Base-by-base conservation (phyloP, 2,113 vertebrate genomes). In the Melanerpes aurifrons region DNA sequence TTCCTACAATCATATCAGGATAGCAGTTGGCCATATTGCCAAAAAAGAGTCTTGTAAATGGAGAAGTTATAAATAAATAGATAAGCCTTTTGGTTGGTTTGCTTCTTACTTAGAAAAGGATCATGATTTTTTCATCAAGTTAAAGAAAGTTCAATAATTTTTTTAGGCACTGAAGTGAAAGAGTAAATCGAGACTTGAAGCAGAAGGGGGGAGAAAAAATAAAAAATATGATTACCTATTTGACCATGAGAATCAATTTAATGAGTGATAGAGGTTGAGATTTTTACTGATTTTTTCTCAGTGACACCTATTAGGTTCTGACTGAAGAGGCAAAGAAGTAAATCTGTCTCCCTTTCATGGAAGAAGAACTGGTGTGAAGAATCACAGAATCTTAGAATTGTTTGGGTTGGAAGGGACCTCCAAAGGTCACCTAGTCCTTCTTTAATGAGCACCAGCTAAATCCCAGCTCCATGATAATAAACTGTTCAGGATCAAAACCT, bases 21-120 rank as follows among this genome's bases (percentile, higher is more conserved):
- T 58, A 95, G 82, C 82, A 94, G 64, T 95, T 96, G 86, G 74
- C 82, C 90, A 93, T 90, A 87, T 72, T 92, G 79, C 79, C 63
- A 91, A 82, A 95, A 95, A 95, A 86, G 56, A 86, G 24, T 29
- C 47, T 70, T 86, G 48, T 31, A 89, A 82, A 96, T 90, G 92
- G 94, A 92, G 86, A 92, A 94, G 86, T 86, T 95, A 96, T 96
- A 97, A 87, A 96, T 96, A 94, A 97, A 96, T 96, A 92, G 77
- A 95, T 86, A 96, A 95, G 81, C 87, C 37, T 95, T 94, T 94
- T 93, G 79, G 78, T 95, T 82, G 64, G 19, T 81, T 91, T 96
- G 26, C 50, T 96, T 94, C 83, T 94, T 96, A 67, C 93, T 95
- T 61, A 80, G 56, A 68, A 45, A 50, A 74, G 62, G 48, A 90